Conservation (phyloP, 1,140 invertebrate species). For the Heliothis subflexa region DNA sequence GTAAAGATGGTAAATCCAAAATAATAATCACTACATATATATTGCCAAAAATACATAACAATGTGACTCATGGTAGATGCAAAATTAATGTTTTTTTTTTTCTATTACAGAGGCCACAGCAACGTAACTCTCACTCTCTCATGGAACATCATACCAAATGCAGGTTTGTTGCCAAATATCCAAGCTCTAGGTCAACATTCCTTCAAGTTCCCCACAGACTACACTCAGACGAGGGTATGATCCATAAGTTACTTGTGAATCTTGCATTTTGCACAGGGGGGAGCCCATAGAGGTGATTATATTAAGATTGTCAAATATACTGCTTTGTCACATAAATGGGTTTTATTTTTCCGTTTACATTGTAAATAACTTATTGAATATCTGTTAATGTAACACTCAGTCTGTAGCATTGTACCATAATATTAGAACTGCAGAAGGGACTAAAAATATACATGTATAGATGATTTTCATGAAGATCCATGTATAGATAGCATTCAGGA, state of each 20-base stretch:
- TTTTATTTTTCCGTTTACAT: slow-evolving; percentile 49
- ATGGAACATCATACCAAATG: slow-evolving; percentile 99
- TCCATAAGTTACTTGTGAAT: slow-evolving; percentile 55
- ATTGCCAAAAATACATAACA: background rate
- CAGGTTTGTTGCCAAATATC: slow-evolving; percentile 96
- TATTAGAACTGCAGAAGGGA: too few relatives aligned
- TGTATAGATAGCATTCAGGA: too few relatives aligned
- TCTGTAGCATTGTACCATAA: too few relatives aligned
- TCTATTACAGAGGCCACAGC: slow-evolving; percentile 91
- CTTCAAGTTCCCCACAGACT: slow-evolving; percentile 96
- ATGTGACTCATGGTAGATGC: background rate
- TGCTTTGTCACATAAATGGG: slow-evolving; percentile 59
- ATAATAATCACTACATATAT: background rate
- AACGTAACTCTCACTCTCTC: slow-evolving; percentile 97
- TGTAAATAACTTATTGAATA: slow-evolving; percentile 16
- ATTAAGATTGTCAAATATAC: slow-evolving; percentile 64
- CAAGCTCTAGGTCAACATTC: slow-evolving; percentile 93
- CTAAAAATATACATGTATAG: too few relatives aligned
- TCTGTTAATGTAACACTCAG: background rate
- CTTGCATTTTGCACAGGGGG: slow-evolving; percentile 47
- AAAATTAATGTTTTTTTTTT: slow-evolving; percentile 56
- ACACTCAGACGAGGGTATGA: slow-evolving; percentile 92
- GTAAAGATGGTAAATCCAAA: background rate
- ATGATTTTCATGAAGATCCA: too few relatives aligned
- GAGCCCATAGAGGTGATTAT: slow-evolving; percentile 18